Evolutionary conservation across 2,797 vertebrate species (phyloP).

Genomic region (Poeciliopsis infans): DNA sequence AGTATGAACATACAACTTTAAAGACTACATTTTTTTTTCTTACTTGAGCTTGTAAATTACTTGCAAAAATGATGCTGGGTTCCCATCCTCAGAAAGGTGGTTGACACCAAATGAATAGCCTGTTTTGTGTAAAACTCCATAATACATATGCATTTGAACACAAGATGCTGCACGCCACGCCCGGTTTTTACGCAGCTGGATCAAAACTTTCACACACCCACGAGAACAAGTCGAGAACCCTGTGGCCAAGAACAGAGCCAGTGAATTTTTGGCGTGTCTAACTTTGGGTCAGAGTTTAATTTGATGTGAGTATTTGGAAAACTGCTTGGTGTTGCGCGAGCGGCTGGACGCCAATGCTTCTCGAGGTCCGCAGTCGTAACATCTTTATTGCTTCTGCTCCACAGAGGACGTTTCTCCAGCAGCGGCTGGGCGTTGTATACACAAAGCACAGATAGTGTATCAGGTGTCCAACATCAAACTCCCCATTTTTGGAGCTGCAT

Average conservation of each 20-base stretch:
- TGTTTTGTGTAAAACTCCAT: background rate
- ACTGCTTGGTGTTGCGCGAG: constrained; percentile 20
- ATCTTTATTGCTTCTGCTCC: constrained; percentile 40
- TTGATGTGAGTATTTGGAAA: constrained; percentile 51
- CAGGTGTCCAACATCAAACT: constrained; percentile 50
- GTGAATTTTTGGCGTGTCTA: constrained; percentile 36
- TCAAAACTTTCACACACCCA: constrained; percentile 55
- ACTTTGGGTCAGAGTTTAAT: constrained; percentile 34
- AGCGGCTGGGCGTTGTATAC: constrained; percentile 36
- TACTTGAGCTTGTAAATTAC: background rate
- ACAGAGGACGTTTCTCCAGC: constrained; percentile 30
- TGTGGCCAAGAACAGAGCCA: constrained; percentile 40
- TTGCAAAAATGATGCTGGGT: background rate
- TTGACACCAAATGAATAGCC: background rate
- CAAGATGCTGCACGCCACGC: constrained; percentile 14
- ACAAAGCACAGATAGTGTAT: constrained; percentile 33
- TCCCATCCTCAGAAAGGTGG: background rate
- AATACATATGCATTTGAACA: constrained; percentile 6
- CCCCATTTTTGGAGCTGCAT: constrained; percentile 39
- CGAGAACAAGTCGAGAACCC: constrained; percentile 24
- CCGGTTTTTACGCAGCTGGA: constrained; percentile 37
- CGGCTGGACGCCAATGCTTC: constrained; percentile 39
- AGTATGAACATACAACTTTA: background rate
- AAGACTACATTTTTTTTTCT: background rate
- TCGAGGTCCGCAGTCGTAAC: constrained; percentile 47